Conservation (phyloP, 2,888 invertebrate genomes). For the Rhingia rostrata region DNA sequence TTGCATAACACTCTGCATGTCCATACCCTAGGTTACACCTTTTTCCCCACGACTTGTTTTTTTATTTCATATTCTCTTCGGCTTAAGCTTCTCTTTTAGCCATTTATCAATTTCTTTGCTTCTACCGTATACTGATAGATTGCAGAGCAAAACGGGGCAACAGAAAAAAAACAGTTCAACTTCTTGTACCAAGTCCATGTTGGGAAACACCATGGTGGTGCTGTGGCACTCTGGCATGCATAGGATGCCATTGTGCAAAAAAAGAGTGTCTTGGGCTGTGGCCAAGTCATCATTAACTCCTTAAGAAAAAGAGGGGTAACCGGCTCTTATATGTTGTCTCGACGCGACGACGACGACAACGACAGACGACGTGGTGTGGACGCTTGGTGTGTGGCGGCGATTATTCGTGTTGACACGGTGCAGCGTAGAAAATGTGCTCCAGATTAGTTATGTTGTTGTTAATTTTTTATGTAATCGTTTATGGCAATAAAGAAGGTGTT, state of each 20-base stretch:
- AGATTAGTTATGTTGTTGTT: slow-evolving; percentile 51
- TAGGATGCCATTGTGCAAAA: slow-evolving; percentile 43
- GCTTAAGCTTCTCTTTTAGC: slow-evolving; percentile 35
- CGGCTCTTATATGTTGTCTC: neutral
- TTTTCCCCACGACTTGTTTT: slow-evolving; percentile 15
- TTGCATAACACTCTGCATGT: slow-evolving; percentile 58
- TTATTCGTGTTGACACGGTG: slow-evolving; percentile 62
- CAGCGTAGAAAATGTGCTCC: slow-evolving; percentile 53
- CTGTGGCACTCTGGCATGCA: neutral
- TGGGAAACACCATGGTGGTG: slow-evolving; percentile 21
- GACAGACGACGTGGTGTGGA: slow-evolving; percentile 18
- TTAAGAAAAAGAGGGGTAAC: slow-evolving; percentile 35
- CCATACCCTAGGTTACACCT: slow-evolving; percentile 57
- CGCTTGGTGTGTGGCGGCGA: slow-evolving; percentile 50
- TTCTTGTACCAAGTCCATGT: slow-evolving; percentile 53
- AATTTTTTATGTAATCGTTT: slow-evolving; percentile 45
- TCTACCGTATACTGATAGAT: slow-evolving; percentile 42
- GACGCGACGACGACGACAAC: neutral
- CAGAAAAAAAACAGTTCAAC: slow-evolving; percentile 17
- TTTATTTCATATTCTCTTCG: neutral
- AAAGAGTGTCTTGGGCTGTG: slow-evolving; percentile 57
- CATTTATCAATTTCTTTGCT: slow-evolving; percentile 60
- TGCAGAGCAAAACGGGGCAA: slow-evolving; percentile 19
- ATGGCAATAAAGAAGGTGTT: slow-evolving; percentile 37
- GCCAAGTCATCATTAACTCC: slow-evolving; percentile 50